Evolutionary conservation across 2,888 invertebrate species (phyloP).

Genomic region (Eulithis testata): DNA sequence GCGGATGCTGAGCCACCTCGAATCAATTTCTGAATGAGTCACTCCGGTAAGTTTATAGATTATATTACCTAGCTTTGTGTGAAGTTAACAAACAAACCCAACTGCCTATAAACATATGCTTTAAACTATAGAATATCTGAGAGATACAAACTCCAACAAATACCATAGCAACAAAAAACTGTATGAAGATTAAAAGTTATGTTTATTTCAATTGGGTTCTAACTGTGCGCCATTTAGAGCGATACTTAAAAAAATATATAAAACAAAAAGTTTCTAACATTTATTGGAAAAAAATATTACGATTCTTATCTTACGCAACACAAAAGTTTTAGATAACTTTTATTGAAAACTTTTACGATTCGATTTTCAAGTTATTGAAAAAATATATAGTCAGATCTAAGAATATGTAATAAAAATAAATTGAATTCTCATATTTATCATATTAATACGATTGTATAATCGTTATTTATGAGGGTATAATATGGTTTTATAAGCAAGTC

Average conservation of each 20-base stretch:
- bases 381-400: conserved; percentile 3
- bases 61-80: neutral
- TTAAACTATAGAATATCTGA: conserved; percentile 3
- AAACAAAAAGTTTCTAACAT: neutral
- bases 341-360: conserved; percentile 15
- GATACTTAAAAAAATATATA: neutral
- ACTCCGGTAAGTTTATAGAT: conserved; percentile 35
- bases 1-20: conserved; percentile 73
- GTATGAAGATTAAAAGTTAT: too few relatives aligned
- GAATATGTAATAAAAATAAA: too few relatives aligned
- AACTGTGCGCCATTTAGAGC: too few relatives aligned
- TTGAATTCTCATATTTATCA: neutral
- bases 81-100: conserved; percentile 32
- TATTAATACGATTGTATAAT: conserved; percentile 11
- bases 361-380: conserved; percentile 2
- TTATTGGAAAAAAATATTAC: neutral
- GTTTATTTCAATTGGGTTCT: too few relatives aligned
- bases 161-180: too few relatives aligned
- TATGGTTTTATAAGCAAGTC: conserved; percentile 6
- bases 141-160: neutral
- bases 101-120: conserved; percentile 43
- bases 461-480: conserved; percentile 7
- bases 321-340: conserved; percentile 5
- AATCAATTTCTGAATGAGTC: conserved; percentile 69
- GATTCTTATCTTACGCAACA: neutral